These are phyloP conservation scores for Globodera rostochiensis DNA, from an alignment of 1,140 invertebrate species.

Conservation along the genomic window DNA sequence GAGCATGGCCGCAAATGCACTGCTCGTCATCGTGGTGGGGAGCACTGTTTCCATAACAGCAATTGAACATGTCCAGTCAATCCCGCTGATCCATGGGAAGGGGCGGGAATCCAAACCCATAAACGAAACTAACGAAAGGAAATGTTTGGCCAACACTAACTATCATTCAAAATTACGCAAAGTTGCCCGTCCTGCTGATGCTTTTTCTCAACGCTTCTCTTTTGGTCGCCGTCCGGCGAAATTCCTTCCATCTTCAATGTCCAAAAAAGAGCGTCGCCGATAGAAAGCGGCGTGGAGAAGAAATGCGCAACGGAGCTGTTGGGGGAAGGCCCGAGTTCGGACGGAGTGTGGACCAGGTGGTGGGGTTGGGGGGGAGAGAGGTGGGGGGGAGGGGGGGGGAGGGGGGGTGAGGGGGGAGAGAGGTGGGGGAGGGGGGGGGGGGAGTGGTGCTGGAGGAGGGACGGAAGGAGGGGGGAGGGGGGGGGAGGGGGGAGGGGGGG, in stretches of 20 bases:
- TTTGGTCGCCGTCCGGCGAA: slow-evolving; percentile 49
- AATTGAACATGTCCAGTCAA: too few relatives aligned
- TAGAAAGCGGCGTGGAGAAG: not conserved
- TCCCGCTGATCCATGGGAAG: too few relatives aligned
- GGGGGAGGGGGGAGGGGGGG: too few relatives aligned
- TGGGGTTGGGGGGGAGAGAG: not conserved
- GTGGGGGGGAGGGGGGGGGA: not conserved
- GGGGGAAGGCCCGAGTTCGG: slow-evolving; percentile 32
- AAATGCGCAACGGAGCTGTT: slow-evolving; percentile 4
- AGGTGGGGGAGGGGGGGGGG: too few relatives aligned
- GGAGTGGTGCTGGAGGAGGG: too few relatives aligned
- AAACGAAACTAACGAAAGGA: not conserved
- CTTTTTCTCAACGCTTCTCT: slow-evolving; percentile 46
- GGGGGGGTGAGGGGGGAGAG: too few relatives aligned
- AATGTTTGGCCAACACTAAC: not conserved
- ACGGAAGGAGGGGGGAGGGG: too few relatives aligned
- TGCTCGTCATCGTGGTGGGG: slow-evolving; percentile 43
- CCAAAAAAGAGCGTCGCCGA: slow-evolving; percentile 29
- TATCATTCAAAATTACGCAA: not conserved
- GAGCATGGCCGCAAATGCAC: slow-evolving; percentile 46
- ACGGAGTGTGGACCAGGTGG: slow-evolving; percentile 47
- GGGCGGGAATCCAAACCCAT: too few relatives aligned
- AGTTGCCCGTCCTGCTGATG: slow-evolving; percentile 53
- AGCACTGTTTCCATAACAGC: too few relatives aligned
- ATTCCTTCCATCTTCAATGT: slow-evolving; percentile 48